phyloP scores from a whole-genome alignment of 2,888 invertebrate species.

The Ophion slaviceki region DNA sequence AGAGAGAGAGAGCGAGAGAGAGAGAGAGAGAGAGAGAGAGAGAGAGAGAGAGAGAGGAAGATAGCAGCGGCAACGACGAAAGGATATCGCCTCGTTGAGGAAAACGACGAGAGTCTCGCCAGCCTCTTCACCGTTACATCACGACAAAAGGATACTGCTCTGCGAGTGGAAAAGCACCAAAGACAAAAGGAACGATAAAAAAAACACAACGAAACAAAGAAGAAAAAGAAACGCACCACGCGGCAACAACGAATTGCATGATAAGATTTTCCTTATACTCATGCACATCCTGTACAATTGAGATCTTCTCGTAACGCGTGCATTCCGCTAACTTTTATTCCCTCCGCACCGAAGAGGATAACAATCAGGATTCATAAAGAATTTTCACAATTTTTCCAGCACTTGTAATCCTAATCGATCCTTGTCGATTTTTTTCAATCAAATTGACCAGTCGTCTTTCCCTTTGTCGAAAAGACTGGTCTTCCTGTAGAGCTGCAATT shows the following conservation, averaged over 20 bases:
- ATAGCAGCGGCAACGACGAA: constrained; percentile 1
- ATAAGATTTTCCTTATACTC: not conserved
- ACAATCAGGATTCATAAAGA: no score
- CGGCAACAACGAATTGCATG: not conserved
- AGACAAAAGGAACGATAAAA: not conserved
- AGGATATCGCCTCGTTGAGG: constrained; percentile 49
- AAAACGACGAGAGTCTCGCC: constrained; percentile 44
- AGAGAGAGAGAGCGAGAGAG: no score
- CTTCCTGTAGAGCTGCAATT: no score
- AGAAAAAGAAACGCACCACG: not conserved
- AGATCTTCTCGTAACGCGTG: not conserved
- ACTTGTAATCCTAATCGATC: no score
- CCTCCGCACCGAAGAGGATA: no score
- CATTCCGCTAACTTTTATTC: not conserved
- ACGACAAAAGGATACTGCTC: constrained; percentile 20
- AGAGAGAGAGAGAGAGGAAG: not conserved
- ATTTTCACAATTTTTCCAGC: no score
- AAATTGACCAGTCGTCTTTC: no score
- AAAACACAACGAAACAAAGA: not conserved
- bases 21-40: not conserved
- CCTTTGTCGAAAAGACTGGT: no score
- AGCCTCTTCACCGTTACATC: constrained; percentile 39
- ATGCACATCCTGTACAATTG: not conserved
- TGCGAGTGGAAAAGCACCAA: constrained; percentile 19
- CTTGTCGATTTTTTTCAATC: no score